Base-by-base conservation (phyloP, 2,797 vertebrate species). In the Sebastiscus albofasciatus region DNA sequence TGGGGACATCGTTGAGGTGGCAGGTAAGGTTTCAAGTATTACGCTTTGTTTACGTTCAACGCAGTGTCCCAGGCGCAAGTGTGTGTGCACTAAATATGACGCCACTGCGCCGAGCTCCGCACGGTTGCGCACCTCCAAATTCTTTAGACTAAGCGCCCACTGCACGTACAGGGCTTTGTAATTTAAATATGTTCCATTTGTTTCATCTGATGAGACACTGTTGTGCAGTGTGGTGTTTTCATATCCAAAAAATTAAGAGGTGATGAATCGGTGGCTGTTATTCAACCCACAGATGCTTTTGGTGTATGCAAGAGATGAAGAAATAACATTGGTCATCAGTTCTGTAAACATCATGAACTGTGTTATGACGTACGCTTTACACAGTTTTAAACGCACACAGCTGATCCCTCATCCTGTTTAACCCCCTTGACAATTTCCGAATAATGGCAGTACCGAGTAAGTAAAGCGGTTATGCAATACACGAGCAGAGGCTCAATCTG, bases 1-100 rank as follows among this genome's bases (percentile, higher is more conserved):
- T 0, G 99, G 99, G 1, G 99, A 99, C 77, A 98, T 99, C 9
- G 98, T 99, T 68, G 99, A 99, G 93, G 97, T 99, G 77, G 98
- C 98, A 84, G 99, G 99, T 99, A 93, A 97, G 97, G 67, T 20
- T 24, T 29, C 34, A 67, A 65, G 8, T 29, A 24, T 42, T 31
- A 10, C 5, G 11, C n/a, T 22, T 74, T 69, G 13, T 46, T 62
- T 39, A 26, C 52, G 16, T n/a, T n/a, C 0, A 3, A 49, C 6
- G 16, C 10, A 4, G 24, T 54, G 36, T 66, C 33, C n/a, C 6
- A 2, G 4, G 8, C 5, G 0, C 3, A 3, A 24, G 33, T 13
- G 5, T 58, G 42, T 8, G 12, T 34, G n/a, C 2, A 1, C 12
- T 12, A 9, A 24, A 34, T 49, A 27, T 34, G 11, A 24, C 2